phyloP scores from a whole-genome alignment of 2,113 vertebrate species.

The Lepisosteus oculatus region DNA sequence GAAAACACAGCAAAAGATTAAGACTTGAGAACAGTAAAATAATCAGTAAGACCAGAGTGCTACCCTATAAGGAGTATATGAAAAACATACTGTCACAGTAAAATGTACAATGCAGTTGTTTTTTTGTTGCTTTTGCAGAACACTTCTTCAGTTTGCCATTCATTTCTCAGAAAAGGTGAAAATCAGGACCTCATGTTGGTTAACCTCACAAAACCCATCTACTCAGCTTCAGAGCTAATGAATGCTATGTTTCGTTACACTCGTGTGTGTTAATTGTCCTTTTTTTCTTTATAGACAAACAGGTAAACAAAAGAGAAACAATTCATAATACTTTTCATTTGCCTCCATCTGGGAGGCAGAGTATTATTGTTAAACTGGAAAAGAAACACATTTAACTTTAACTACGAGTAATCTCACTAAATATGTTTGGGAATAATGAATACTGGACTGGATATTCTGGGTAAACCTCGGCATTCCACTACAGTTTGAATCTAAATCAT shows the following conservation, averaged over 20 bases:
- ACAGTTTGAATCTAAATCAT: conserved; percentile 37
- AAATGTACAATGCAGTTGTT: conserved; percentile 31
- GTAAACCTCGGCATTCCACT: conserved; percentile 26
- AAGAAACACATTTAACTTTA: conserved; percentile 26
- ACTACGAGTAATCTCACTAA: conserved; percentile 26
- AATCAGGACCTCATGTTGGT: conserved; percentile 31
- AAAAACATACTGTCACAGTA: conserved; percentile 47
- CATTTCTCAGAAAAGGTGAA: conserved; percentile 15
- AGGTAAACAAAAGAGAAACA: conserved; percentile 28
- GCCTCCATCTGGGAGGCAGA: conserved; percentile 42
- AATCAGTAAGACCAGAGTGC: conserved; percentile 18
- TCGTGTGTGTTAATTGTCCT: conserved; percentile 20
- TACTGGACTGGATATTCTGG: conserved; percentile 30
- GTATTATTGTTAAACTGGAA: conserved; percentile 24
- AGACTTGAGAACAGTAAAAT: conserved; percentile 57
- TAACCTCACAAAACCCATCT: conserved; percentile 33
- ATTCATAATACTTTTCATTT: conserved; percentile 34
- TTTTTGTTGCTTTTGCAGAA: conserved; percentile 16
- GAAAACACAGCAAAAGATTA: conserved; percentile 56
- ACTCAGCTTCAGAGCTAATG: conserved; percentile 26
- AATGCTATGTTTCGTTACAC: conserved; percentile 31
- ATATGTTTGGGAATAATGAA: conserved; percentile 9
- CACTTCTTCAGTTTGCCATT: conserved; percentile 23
- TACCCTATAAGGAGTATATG: neutral
- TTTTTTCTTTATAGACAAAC: conserved; percentile 18